These are phyloP conservation scores for Bungarus multicinctus DNA, from an alignment of 2,113 vertebrate species.

Conservation along the genomic window DNA sequence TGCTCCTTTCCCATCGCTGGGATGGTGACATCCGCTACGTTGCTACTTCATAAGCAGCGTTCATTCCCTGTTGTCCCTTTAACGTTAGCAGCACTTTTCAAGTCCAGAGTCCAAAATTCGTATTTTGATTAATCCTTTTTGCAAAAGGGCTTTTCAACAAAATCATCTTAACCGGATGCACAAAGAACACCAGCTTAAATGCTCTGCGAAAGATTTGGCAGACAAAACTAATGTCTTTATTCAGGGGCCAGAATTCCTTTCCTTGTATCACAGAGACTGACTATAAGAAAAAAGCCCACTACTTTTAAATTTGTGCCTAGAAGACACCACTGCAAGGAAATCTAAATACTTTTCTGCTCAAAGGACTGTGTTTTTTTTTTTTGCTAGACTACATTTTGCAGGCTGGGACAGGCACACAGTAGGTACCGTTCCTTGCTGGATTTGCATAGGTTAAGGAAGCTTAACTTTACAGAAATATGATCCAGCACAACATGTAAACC, in stretches of 20 bases:
- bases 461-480: slow-evolving; percentile 5
- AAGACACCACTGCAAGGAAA: neutral
- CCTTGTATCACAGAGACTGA: neutral
- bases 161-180: neutral
- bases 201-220: neutral
- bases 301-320: neutral
- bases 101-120: neutral
- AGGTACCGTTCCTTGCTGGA: neutral
- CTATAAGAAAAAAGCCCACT: neutral
- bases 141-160: neutral
- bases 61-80: neutral
- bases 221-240: neutral
- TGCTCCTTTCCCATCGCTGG: neutral
- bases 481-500: neutral
- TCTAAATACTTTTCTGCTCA: slow-evolving; percentile 28
- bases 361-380: neutral
- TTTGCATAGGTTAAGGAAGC: neutral
- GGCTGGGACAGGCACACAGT: neutral
- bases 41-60: neutral
- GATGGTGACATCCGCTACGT: neutral
- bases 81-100: neutral
- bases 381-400: neutral
- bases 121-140: slow-evolving; percentile 9
- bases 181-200: neutral
- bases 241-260: neutral